Base-by-base conservation (phyloP, 2,797 vertebrate genomes). In the Balearica regulorum region DNA sequence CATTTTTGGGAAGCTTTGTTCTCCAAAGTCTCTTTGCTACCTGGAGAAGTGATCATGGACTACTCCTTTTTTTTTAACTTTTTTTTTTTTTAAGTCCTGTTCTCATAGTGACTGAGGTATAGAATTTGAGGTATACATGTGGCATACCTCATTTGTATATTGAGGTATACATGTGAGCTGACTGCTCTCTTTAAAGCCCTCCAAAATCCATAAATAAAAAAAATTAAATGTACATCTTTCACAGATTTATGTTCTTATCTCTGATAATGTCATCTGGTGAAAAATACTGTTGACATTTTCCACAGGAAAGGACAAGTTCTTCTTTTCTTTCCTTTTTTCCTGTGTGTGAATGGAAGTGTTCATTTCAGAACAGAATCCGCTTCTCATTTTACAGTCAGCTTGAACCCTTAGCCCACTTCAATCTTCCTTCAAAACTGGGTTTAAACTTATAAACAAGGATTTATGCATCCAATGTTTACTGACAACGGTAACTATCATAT, bases 221-320 rank as follows among this genome's bases (percentile, higher is more conserved):
- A 5, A 0, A 3, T 1, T 1, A 54, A 51, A n/a, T 3, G 6
- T 12, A 85, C 33, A 58, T 35, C 6, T 66, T 71, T 51, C n/a
- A 76, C 19, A 77, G 37, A 13, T 71, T 70, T 58, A 37, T 65
- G 18, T 39, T 80, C 8, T 70, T 77, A 46, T 44, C 31, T 5
- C 15, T 54, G 31, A 73, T 57, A 62, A 72, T 64, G 22, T 29
- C 33, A 77, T 44, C 48, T 13, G 20, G 14, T 72, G 29, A 82
- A 53, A 82, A 81, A 60, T 26, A 62, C 14, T 35, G 44, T 33
- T 58, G 65, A 72, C n/a, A 53, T 57, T 77, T 77, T 89, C 35
- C 20, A 39, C 14, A 64, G 15, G 29, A 76, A 83, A 89, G 43
- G 31, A 66, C 3, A 51, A 57, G 9, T 43, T 49, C 35, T 80